A percentile compares a stretch with the other conserved stretches of the same genome.
Evolutionary conservation across 2,797 vertebrate species (phyloP).

Genomic region (Micrastur ruficollis): DNA sequence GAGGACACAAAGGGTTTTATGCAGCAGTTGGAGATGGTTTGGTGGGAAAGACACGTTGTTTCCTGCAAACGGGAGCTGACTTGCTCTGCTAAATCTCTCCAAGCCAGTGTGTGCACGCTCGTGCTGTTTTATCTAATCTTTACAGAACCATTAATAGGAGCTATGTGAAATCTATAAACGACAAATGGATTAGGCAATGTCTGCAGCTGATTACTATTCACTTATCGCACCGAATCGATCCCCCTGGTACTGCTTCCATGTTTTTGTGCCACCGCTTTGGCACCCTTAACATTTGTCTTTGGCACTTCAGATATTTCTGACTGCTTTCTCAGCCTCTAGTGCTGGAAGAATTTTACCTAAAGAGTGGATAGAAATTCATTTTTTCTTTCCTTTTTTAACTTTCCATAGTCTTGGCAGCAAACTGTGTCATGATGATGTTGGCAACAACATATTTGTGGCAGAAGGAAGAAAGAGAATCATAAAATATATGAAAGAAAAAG

Average conservation of each 20-base stretch:
- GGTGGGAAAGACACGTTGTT: neutral
- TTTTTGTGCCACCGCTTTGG: neutral
- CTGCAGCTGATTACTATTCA: neutral
- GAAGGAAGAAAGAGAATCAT: slow-evolving; percentile 64
- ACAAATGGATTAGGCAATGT: neutral
- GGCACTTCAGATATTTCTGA: slow-evolving; percentile 59
- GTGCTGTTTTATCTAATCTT: neutral
- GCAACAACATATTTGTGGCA: slow-evolving; percentile 65
- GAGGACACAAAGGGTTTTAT: neutral
- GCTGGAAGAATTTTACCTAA: slow-evolving; percentile 55
- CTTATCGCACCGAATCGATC: neutral
- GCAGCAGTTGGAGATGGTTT: neutral
- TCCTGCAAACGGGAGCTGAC: neutral
- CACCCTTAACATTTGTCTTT: slow-evolving; percentile 16
- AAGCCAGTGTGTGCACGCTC: neutral
- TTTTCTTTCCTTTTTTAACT: slow-evolving; percentile 61
- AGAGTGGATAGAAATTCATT: slow-evolving; percentile 37
- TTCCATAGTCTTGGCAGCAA: slow-evolving; percentile 61
- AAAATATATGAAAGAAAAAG: slow-evolving; percentile 60
- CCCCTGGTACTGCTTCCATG: neutral
- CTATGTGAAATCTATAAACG: neutral
- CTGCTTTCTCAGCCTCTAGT: slow-evolving; percentile 58
- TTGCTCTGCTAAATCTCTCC: neutral
- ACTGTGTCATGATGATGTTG: slow-evolving; percentile 65
- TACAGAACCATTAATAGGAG: neutral